Evolutionary conservation across 2,797 vertebrate genomes (phyloP), one percentile per base, ranked within the genome.

Genomic region (Poeciliopsis infans): DNA sequence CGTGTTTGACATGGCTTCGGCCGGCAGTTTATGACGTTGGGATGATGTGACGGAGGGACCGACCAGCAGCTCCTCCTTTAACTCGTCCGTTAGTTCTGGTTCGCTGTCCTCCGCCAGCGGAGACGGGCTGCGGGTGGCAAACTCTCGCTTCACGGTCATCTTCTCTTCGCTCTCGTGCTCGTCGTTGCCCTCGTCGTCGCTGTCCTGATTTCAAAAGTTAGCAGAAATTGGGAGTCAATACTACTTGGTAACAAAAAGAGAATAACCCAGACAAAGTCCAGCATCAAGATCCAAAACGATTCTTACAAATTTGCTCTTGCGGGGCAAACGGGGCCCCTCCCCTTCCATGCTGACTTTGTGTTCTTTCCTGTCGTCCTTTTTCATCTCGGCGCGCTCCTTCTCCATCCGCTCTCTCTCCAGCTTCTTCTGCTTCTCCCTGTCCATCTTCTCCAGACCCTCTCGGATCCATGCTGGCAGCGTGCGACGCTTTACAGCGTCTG

Each of bases 301-400:
- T 51, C 98, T 97, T 95, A 99, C 98, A 96, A 99, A 99, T 97
- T 99, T 99, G 91, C 98, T 99, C 95, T 97, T 99, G 93, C 97
- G 97, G 64, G 98, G 98, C 75, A 99, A 85, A 43, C 96, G 97
- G 76, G 97, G 97, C 33, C 97, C 97, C 82, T 97, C 97, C 23
- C 94, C 97, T 33, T 91, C 93, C 85, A 97, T 96, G 72, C 97
- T 97, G 49, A 92, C 83, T 49, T 96, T 95, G 2, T 96, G 95
- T 5, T 86, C 93, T 83, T 95, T 92, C 84, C 93, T 93, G 72
- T 97, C 96, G 33, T 97, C 97, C 87, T 97, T 97, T 78, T 96
- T 95, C 93, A 98, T 95, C 72, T 98, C 97, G 59, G 97, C 97
- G 2, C 97, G 96, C 75, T 99, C 97, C 83, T 97, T 97, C 82